Evolutionary conservation across 2,113 vertebrate genomes (phyloP).

Genomic region (Danionella cerebrum): DNA sequence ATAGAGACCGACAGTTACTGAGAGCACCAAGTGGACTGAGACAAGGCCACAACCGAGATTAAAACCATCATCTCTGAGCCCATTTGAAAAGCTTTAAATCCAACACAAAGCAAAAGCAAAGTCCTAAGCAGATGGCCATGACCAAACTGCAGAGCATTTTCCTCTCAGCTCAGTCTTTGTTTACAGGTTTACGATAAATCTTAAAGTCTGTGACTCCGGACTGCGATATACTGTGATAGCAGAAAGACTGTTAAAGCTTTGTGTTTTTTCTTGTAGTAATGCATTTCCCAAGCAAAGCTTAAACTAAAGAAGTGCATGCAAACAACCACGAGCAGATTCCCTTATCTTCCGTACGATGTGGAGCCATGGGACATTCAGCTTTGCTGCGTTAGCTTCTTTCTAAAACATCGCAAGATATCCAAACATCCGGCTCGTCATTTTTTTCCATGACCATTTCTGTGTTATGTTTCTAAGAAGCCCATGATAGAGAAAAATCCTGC

Average conservation of each 20-base stretch:
- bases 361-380: background rate
- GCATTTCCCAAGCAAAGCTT: background rate
- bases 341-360: background rate
- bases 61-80: conserved; percentile 8
- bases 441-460: background rate
- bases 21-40: background rate
- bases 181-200: conserved; percentile 2
- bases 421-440: background rate
- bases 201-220: background rate
- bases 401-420: too few relatives aligned
- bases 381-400: background rate
- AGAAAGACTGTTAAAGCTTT: background rate
- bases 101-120: background rate
- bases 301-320: background rate
- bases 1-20: background rate
- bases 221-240: background rate
- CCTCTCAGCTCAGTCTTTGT: conserved; percentile 6
- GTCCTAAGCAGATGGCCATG: conserved; percentile 12
- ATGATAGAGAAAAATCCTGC: background rate
- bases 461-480: background rate
- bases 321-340: background rate
- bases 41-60: conserved; percentile 9
- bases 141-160: conserved; percentile 7
- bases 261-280: background rate
- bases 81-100: conserved; percentile 29